phyloP scores from a whole-genome alignment of 2,888 invertebrate genomes.

The Conistra vaccinii region DNA sequence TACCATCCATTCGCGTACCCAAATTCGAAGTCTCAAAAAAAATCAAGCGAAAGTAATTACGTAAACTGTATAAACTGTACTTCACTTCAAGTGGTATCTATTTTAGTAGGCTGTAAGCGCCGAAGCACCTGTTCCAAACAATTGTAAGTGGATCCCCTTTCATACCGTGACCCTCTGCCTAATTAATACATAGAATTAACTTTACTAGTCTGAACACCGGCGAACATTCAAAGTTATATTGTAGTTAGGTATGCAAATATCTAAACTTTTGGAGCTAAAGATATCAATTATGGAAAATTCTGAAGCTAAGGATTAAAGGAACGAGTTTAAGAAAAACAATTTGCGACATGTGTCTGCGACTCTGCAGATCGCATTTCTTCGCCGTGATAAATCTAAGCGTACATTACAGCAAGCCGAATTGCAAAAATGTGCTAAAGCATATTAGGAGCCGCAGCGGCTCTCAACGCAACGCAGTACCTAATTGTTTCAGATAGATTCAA shows the following conservation, averaged over 20 bases:
- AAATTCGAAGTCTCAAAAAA: neutral
- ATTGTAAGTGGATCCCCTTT: constrained; percentile 53
- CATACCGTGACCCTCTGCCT: constrained; percentile 58
- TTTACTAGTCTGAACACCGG: constrained; percentile 45
- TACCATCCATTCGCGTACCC: too few species aligned
- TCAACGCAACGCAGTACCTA: neutral
- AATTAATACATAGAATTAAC: constrained; percentile 68
- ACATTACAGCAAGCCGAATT: neutral
- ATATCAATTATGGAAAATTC: constrained; percentile 73
- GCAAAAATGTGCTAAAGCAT: neutral
- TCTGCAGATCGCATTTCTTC: constrained; percentile 2
- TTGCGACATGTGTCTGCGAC: constrained; percentile 43
- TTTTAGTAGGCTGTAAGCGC: constrained; percentile 31
- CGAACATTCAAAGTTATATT: constrained; percentile 68
- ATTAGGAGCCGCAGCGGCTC: neutral
- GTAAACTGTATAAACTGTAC: constrained; percentile 11
- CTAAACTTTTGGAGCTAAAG: constrained; percentile 69
- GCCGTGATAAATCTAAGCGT: neutral
- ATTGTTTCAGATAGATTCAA: neutral
- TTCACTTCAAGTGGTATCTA: constrained; percentile 34
- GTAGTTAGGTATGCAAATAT: constrained; percentile 75
- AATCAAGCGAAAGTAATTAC: neutral
- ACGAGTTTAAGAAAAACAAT: constrained; percentile 38
- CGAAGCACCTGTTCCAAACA: constrained; percentile 49
- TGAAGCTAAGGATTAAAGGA: constrained; percentile 38